phyloP scores from a whole-genome alignment of 2,113 vertebrate genomes.

The Chloebia gouldiae region DNA sequence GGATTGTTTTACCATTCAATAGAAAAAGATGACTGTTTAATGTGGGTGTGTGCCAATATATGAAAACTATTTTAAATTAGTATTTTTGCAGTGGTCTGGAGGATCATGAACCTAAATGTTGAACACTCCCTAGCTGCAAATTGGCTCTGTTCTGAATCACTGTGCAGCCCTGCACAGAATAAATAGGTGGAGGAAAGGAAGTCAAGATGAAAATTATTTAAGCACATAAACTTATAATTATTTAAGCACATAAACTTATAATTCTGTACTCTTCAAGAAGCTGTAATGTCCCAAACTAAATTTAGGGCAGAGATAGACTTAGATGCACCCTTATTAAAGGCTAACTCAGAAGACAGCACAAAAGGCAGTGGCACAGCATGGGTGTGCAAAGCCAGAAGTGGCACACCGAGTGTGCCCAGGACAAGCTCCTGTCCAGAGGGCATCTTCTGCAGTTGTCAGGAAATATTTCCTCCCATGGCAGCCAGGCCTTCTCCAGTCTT shows the following conservation, averaged over 20 bases:
- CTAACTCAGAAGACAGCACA: not conserved
- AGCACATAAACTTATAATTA: not conserved
- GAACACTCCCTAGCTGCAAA: not conserved
- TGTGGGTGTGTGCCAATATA: not conserved
- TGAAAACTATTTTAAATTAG: not conserved
- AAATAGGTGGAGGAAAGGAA: not conserved
- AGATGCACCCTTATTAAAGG: not conserved
- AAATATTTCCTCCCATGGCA: not conserved
- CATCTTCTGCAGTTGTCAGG: not conserved
- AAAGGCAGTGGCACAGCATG: not conserved
- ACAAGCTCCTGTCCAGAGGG: not conserved
- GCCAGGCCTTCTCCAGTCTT: not conserved
- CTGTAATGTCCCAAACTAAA: not conserved
- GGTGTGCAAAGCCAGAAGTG: not conserved
- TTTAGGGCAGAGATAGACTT: not conserved
- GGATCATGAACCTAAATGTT: not conserved
- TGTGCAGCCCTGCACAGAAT: not conserved
- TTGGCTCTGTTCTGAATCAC: not conserved
- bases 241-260: not conserved
- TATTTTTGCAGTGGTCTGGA: conserved; percentile 30
- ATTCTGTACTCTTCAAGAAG: not conserved
- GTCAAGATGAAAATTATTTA: not conserved
- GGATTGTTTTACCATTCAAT: not conserved
- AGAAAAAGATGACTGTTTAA: conserved; percentile 5
- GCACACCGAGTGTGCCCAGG: not conserved